Conservation (phyloP, 2,797 vertebrate genomes). For the Cetoscarus ocellatus region DNA sequence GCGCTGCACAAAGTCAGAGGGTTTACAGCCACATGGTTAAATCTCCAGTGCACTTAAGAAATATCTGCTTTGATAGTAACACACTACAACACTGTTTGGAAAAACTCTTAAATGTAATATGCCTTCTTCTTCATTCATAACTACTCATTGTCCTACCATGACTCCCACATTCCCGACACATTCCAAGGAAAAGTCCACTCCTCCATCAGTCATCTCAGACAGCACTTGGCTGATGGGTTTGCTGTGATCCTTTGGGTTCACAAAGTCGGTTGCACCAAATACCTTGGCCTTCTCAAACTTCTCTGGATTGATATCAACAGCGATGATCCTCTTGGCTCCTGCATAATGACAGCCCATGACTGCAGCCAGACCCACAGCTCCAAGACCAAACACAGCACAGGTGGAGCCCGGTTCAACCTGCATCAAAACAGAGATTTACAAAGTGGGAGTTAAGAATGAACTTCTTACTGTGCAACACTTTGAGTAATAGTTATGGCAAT, state of each 20-base stretch:
- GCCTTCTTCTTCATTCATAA: too few relatives aligned
- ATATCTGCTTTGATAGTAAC: too few relatives aligned
- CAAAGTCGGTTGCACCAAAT: constrained; percentile 93
- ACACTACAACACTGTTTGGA: too few relatives aligned
- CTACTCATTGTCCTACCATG: constrained; percentile 85
- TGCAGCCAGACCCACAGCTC: constrained; percentile 94
- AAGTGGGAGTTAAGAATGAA: neutral
- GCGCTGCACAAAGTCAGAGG: constrained; percentile 78
- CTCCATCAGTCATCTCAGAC: constrained; percentile 90
- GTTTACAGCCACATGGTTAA: neutral
- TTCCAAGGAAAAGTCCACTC: constrained; percentile 95
- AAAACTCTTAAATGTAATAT: too few relatives aligned
- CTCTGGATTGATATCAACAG: constrained; percentile 91
- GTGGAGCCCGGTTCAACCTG: constrained; percentile 94
- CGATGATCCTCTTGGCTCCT: constrained; percentile 92
- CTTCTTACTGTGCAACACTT: neutral
- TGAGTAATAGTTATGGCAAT: neutral
- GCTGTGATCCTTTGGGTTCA: constrained; percentile 90
- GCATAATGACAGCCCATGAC: constrained; percentile 95
- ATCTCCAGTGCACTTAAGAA: too few relatives aligned
- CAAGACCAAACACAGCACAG: constrained; percentile 94
- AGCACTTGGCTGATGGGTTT: constrained; percentile 91
- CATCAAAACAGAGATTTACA: neutral
- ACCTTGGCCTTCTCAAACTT: constrained; percentile 91
- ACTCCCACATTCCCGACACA: constrained; percentile 92